Evolutionary conservation across 1,140 invertebrate species (phyloP).

Genomic region (Eumeta japonica): DNA sequence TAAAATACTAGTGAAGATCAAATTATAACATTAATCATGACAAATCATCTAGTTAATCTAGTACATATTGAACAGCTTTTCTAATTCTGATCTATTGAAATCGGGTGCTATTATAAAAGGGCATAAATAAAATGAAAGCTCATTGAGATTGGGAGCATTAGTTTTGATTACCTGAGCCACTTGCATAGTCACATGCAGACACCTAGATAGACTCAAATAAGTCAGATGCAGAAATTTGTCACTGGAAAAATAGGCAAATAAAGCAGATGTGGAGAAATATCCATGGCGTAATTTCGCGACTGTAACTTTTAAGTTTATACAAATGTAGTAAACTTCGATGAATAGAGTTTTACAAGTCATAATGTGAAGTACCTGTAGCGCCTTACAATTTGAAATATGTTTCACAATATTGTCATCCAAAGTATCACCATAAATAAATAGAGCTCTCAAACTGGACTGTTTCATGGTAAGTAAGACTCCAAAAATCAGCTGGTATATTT

Average conservation of each 20-base stretch:
- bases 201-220: constrained; percentile 52
- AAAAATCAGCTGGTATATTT: constrained; percentile 54
- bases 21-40: not conserved
- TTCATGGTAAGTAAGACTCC: constrained; percentile 47
- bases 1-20: not conserved
- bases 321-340: constrained; percentile 51
- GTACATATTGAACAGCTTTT: constrained; percentile 48
- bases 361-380: constrained; percentile 47
- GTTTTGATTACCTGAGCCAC: constrained; percentile 50
- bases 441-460: constrained; percentile 38
- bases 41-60: constrained; percentile 15
- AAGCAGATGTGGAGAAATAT: constrained; percentile 52
- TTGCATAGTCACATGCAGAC: constrained; percentile 51
- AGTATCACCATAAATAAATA: constrained; percentile 55
- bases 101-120: constrained; percentile 49
- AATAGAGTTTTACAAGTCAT: constrained; percentile 57
- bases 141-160: constrained; percentile 49
- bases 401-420: constrained; percentile 52
- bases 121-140: constrained; percentile 54
- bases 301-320: constrained; percentile 45
- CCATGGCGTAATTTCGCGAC: constrained; percentile 52
- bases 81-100: constrained; percentile 49
- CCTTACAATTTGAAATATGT: constrained; percentile 48
- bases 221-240: constrained; percentile 50
- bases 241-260: constrained; percentile 50